These are phyloP conservation scores for Orthosia gracilis DNA, from an alignment of 2,888 invertebrate genomes.

Conservation along the genomic window DNA sequence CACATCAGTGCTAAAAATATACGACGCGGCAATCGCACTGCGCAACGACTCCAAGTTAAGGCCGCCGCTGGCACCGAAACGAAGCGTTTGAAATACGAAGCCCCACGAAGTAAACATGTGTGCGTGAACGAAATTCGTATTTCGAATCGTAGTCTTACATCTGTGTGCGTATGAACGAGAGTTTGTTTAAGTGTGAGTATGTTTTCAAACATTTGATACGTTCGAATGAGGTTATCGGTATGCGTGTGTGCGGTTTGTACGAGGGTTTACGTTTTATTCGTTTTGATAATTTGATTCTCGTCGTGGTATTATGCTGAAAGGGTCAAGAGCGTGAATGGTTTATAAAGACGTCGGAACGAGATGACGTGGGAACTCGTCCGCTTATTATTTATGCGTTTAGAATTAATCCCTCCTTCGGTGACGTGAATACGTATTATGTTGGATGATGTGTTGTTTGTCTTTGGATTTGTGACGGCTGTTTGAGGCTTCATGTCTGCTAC, in stretches of 20 bases:
- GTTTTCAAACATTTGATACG: constrained; percentile 79
- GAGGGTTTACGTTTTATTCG: constrained; percentile 81
- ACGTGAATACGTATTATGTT: constrained; percentile 63
- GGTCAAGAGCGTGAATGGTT: constrained; percentile 87
- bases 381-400: constrained; percentile 79
- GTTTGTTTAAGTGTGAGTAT: constrained; percentile 66
- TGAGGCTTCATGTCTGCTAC: constrained; percentile 31
- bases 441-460: constrained; percentile 55
- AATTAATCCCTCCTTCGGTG: constrained; percentile 66
- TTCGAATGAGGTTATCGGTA: constrained; percentile 84
- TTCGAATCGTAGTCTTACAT: constrained; percentile 58
- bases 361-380: constrained; percentile 84
- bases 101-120: constrained; percentile 62
- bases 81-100: constrained; percentile 70
- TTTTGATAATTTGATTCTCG: constrained; percentile 84
- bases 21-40: constrained; percentile 74
- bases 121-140: constrained; percentile 66
- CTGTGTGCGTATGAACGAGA: constrained; percentile 57
- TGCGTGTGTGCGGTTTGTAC: constrained; percentile 72
- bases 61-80: constrained; percentile 80
- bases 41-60: constrained; percentile 80
- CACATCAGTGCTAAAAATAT: constrained; percentile 89
- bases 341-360: constrained; percentile 86
- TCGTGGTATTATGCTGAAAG: constrained; percentile 82
- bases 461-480: constrained; percentile 49